A percentile compares a stretch with the other conserved stretches of the same genome.
Evolutionary conservation across 2,888 invertebrate species (phyloP).

Genomic region (Thelaira solivaga): DNA sequence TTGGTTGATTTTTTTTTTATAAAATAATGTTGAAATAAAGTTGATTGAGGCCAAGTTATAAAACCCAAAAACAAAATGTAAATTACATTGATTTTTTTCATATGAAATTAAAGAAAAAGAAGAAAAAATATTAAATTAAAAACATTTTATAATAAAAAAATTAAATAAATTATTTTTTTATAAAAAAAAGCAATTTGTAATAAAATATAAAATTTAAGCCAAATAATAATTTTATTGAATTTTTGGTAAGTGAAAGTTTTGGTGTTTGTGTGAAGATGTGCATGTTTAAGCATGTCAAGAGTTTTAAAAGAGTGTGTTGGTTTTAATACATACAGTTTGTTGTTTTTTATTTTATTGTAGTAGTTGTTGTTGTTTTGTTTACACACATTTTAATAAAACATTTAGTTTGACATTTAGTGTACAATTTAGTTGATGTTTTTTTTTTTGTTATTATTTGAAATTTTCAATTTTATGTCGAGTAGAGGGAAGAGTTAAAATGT

Average conservation of each 20-base stretch:
- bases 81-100: conserved; percentile 36
- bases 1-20: background rate
- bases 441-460: no score
- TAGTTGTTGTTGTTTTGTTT: conserved; percentile 41
- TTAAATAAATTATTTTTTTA: conserved; percentile 11
- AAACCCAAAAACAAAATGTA: conserved; percentile 49
- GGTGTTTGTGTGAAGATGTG: conserved; percentile 31
- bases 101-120: conserved; percentile 58
- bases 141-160: conserved; percentile 11
- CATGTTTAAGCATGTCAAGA: conserved; percentile 15
- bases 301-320: conserved; percentile 21
- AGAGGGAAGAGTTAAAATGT: conserved; percentile 17
- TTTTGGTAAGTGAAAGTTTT: conserved; percentile 1
- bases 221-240: background rate
- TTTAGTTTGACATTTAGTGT: conserved; percentile 61
- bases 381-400: conserved; percentile 48
- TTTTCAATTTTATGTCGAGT: no score
- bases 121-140: conserved; percentile 40
- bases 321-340: conserved; percentile 64
- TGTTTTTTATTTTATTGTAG: no score
- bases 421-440: conserved; percentile 36
- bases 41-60: conserved; percentile 44
- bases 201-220: conserved; percentile 1
- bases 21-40: conserved; percentile 34
- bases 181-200: conserved; percentile 53